Evolutionary conservation across 2,113 vertebrate genomes (phyloP).

Genomic region (Chloroceryle aenea): DNA sequence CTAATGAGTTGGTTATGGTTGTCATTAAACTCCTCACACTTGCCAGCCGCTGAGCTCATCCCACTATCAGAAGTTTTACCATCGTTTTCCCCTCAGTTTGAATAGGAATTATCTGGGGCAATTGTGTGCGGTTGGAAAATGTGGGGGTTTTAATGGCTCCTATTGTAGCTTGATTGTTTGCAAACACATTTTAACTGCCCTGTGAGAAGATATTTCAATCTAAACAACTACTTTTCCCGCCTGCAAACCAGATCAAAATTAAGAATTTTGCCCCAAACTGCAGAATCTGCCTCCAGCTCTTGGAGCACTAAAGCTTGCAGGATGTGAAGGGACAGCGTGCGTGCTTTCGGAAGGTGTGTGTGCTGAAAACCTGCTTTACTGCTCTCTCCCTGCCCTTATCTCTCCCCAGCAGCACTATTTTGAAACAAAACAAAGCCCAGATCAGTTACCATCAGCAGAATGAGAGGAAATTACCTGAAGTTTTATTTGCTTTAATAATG

Average conservation of each 20-base stretch:
- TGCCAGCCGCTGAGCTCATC: conserved; percentile 11
- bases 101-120: conserved; percentile 41
- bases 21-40: background rate
- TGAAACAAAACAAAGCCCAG: conserved; percentile 52
- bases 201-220: background rate
- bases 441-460: conserved; percentile 27
- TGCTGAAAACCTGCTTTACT: background rate
- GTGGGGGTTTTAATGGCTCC: background rate
- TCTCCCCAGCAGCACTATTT: conserved; percentile 4
- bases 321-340: conserved; percentile 5
- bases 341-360: background rate
- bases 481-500: conserved; percentile 23
- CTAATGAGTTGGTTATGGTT: background rate
- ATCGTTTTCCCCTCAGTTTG: conserved; percentile 10
- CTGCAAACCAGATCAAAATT: conserved; percentile 23
- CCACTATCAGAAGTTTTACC: background rate
- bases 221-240: conserved; percentile 32
- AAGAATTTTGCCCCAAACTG: conserved; percentile 36
- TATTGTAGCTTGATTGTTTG: conserved; percentile 35
- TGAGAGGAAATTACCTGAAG: conserved; percentile 60
- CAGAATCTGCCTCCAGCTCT: background rate
- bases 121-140: conserved; percentile 40
- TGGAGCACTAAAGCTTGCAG: background rate
- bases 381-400: conserved; percentile 23
- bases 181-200: conserved; percentile 15